Percentiles rank a stretch among this genome's conserved stretches.
These are phyloP conservation scores for Cyanoderma ruficeps DNA, from an alignment of 2,113 vertebrate genomes.

Conservation along the genomic window DNA sequence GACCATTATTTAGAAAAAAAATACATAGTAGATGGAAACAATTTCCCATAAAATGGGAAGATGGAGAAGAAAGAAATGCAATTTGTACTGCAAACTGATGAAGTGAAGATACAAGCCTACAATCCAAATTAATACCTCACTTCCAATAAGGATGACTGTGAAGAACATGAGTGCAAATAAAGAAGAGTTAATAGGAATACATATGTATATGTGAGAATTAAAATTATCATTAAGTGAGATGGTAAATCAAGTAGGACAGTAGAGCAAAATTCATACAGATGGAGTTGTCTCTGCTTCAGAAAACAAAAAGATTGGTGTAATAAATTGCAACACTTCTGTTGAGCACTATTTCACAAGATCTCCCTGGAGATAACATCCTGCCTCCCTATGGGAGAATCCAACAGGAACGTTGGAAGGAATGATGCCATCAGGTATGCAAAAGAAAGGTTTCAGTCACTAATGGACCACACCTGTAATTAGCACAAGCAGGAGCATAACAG, in stretches of 20 bases:
- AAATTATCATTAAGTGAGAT: not conserved
- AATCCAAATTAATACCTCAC: not conserved
- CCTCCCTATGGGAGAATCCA: not conserved
- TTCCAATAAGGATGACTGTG: not conserved
- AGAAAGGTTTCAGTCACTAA: not conserved
- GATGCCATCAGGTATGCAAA: not conserved
- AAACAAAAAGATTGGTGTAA: not conserved
- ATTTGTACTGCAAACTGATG: not conserved
- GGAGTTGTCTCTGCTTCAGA: not conserved
- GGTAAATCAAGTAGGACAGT: not conserved
- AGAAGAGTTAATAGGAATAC: not conserved
- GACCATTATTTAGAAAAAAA: not conserved
- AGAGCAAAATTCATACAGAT: not conserved
- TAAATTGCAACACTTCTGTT: not conserved
- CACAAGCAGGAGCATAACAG: not conserved
- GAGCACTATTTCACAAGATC: not conserved
- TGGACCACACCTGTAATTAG: not conserved
- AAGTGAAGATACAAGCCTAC: not conserved
- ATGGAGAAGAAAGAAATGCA: not conserved
- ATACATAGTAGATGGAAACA: not conserved
- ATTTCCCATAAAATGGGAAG: not conserved
- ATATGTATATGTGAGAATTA: not conserved
- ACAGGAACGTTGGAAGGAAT: not conserved
- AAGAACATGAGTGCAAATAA: not conserved
- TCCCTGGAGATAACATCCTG: not conserved